Evolutionary conservation across 2,888 invertebrate species (phyloP), one percentile per base, ranked within the genome.

Genomic region (Caenorhabditis becei): DNA sequence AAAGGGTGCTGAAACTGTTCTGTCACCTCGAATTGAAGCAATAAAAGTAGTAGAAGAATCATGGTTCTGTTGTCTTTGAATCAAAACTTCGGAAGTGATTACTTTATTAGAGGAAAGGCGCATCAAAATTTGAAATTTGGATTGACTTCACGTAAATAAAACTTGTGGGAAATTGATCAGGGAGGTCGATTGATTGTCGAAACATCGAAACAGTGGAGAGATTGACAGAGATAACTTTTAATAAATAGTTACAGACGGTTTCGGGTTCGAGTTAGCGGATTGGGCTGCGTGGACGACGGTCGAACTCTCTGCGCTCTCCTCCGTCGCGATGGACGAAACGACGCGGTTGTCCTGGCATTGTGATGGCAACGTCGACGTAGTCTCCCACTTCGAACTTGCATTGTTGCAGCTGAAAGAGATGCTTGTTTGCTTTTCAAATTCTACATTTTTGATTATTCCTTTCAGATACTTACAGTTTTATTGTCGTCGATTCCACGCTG

Each of bases 281-380:
- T 14, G 80, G 80, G 26, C 80, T 80, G 23, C 80, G 69, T n/a
- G n/a, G 51, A 47, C 80, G 69, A 32, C 80, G 59, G 20, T 80
- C 77, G 63, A 77, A 81, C 5, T 71, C 81, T 32, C 74, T 44
- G 23, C 58, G 59, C 1, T 54, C 58, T 28, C 58, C 54, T 1
- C 7, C 5, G 3, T 44, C 44, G 2, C 62, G 61, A 11, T 41
- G 24, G 5, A 32, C 61, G 75, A 72, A 77, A 10, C 80, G 69
- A 32, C 63, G 67, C 23, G 18, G 75, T 35, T 37, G 61, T 1
- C 89, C 88, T 11, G 92, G 92, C 41, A 92, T 91, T 3, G 92
- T 91, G 54, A 98, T 97, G 7, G 97, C 96, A 88, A 99, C 97
- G 92, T 99, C 98, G 92, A 99, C 93, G 92, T 96, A 99, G 92